These are phyloP conservation scores for Dasyornis broadbenti DNA, from an alignment of 2,113 vertebrate genomes.

Conservation along the genomic window DNA sequence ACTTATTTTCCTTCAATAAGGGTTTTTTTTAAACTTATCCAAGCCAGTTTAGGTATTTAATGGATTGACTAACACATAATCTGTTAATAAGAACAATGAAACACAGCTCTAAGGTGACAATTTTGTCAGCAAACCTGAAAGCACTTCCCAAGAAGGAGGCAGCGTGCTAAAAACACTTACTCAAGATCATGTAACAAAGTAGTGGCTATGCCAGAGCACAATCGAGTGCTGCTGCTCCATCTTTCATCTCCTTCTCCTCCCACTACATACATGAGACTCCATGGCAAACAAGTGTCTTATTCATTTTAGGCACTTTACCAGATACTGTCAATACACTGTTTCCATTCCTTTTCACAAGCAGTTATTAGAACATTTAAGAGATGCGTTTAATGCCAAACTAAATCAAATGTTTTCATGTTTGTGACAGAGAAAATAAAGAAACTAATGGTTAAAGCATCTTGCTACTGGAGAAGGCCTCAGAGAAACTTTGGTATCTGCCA, in stretches of 20 bases:
- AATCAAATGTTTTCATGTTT: background rate
- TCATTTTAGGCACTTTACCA: background rate
- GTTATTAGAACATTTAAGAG: background rate
- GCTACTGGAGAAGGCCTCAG: background rate
- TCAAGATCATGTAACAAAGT: background rate
- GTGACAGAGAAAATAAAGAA: background rate
- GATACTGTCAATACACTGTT: background rate
- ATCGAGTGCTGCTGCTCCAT: background rate
- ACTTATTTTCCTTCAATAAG: background rate
- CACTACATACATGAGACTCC: too few relatives aligned
- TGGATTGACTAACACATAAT: background rate
- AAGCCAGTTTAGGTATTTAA: background rate
- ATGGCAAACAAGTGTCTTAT: background rate
- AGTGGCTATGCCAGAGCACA: background rate
- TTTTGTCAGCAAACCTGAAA: background rate
- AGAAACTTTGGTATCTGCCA: background rate
- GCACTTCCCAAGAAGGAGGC: background rate
- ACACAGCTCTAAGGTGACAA: background rate
- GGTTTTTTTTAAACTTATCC: background rate
- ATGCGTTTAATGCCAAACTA: background rate
- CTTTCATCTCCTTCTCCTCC: background rate
- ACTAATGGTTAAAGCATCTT: background rate
- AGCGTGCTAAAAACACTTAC: background rate
- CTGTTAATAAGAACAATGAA: background rate
- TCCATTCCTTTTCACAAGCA: background rate